phyloP scores from a whole-genome alignment of 1,140 invertebrate genomes.

The Danaus melanippus region DNA sequence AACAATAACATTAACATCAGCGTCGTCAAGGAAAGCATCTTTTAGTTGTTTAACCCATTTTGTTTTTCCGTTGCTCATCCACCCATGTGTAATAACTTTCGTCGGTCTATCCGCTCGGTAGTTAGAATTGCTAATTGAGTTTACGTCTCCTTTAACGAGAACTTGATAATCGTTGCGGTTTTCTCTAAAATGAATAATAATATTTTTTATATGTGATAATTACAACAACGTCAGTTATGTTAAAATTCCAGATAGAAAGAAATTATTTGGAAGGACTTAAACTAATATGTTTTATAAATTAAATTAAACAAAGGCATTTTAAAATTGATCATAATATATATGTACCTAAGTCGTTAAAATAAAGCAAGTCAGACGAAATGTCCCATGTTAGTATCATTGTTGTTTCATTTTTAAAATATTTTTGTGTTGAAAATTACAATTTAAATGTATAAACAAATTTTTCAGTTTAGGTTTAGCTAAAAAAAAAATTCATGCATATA shows the following conservation, averaged over 20 bases:
- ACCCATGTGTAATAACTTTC: constrained; percentile 45
- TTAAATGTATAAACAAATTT: not conserved
- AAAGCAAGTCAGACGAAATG: too few species aligned
- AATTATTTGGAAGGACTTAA: not conserved
- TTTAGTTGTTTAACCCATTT: constrained; percentile 28
- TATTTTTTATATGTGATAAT: not conserved
- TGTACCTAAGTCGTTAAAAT: too few species aligned
- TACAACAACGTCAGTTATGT: not conserved
- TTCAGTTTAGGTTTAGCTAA: too few species aligned
- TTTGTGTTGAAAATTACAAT: too few species aligned
- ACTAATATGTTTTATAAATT: too few species aligned
- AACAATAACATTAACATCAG: constrained; percentile 70
- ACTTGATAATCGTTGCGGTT: constrained; percentile 35
- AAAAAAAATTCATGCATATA: not conserved
- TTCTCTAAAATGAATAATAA: constrained; percentile 24
- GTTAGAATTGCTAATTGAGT: constrained; percentile 34
- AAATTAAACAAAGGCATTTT: too few species aligned
- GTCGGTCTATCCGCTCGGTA: constrained; percentile 23
- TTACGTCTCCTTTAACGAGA: constrained; percentile 31
- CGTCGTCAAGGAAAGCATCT: constrained; percentile 53
- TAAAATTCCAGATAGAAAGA: not conserved
- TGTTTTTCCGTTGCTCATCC: constrained; percentile 37
- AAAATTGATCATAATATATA: too few species aligned
- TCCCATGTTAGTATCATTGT: too few species aligned
- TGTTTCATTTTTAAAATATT: too few species aligned